These are phyloP conservation scores for Bhutanitis thaidina DNA, from an alignment of 2,888 invertebrate species.

Conservation along the genomic window DNA sequence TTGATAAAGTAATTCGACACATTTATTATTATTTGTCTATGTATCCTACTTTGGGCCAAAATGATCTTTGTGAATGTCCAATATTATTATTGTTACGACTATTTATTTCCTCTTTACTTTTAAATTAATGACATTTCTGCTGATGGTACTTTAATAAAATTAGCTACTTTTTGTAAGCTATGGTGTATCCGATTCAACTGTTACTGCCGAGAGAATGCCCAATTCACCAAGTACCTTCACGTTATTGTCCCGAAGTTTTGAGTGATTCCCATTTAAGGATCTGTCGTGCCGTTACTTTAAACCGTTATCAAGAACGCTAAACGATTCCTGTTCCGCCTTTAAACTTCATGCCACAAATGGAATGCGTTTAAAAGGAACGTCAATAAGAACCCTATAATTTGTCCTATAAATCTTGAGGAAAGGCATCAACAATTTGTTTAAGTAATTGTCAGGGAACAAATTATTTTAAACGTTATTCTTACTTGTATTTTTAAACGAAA, in stretches of 20 bases:
- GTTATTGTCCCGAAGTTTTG: slow-evolving; percentile 17
- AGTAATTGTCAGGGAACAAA: too few species aligned
- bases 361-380: neutral
- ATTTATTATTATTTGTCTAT: too few species aligned
- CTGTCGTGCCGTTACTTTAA: slow-evolving; percentile 7
- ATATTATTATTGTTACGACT: too few species aligned
- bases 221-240: slow-evolving; percentile 13
- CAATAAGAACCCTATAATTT: slow-evolving; percentile 7
- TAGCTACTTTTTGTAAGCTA: slow-evolving; percentile 12
- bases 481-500: neutral
- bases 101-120: too few species aligned
- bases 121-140: neutral
- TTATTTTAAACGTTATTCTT: too few species aligned
- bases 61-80: too few species aligned
- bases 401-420: slow-evolving; percentile 5
- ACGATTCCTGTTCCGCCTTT: slow-evolving; percentile 9
- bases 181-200: slow-evolving; percentile 16
- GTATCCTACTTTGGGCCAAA: too few species aligned
- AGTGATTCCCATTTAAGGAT: slow-evolving; percentile 19
- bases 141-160: slow-evolving; percentile 3
- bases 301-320: slow-evolving; percentile 16
- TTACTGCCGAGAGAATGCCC: slow-evolving; percentile 5
- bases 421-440: too few species aligned
- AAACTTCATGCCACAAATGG: neutral
- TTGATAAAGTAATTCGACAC: too few species aligned